These are phyloP conservation scores for Periplaneta americana DNA, from an alignment of 1,140 invertebrate genomes.

Conservation along the genomic window DNA sequence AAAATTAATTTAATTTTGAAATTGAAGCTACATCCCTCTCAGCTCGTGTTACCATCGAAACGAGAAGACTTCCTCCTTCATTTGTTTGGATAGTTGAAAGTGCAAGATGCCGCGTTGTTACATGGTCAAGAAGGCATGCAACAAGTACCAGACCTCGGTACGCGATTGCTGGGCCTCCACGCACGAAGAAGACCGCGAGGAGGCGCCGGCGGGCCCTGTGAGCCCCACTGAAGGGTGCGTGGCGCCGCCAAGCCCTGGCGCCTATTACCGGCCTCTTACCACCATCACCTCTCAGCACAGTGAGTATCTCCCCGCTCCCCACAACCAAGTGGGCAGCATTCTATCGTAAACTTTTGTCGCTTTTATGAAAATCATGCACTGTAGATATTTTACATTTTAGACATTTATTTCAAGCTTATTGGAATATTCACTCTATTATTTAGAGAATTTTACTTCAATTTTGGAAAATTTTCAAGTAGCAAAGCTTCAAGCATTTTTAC, in stretches of 20 bases:
- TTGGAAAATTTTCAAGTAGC: no score
- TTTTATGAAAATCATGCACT: neutral
- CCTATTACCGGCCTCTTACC: neutral
- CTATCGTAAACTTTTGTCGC: neutral
- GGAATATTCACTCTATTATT: no score
- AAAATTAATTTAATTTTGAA: neutral
- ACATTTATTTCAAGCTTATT: no score
- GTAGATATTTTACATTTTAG: neutral
- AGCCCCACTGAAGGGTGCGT: slow-evolving; percentile 8
- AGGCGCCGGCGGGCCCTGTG: neutral
- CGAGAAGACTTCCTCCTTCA: neutral
- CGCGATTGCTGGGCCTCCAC: neutral
- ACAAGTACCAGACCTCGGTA: slow-evolving; percentile 39
- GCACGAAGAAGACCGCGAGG: neutral
- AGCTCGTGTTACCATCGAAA: neutral
- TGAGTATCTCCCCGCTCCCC: neutral
- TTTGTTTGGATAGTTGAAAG: no score
- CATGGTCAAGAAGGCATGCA: slow-evolving; percentile 50
- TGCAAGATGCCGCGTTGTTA: slow-evolving; percentile 44
- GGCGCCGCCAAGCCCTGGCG: slow-evolving; percentile 7
- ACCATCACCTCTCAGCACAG: slow-evolving; percentile 5
- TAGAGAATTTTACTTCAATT: no score
- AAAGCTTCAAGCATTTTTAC: no score
- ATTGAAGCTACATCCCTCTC: neutral
- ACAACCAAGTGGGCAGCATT: neutral